Percentiles rank a stretch among this genome's conserved stretches.
Evolutionary conservation across 2,113 vertebrate genomes (phyloP).

Genomic region (Enhydra lutris): DNA sequence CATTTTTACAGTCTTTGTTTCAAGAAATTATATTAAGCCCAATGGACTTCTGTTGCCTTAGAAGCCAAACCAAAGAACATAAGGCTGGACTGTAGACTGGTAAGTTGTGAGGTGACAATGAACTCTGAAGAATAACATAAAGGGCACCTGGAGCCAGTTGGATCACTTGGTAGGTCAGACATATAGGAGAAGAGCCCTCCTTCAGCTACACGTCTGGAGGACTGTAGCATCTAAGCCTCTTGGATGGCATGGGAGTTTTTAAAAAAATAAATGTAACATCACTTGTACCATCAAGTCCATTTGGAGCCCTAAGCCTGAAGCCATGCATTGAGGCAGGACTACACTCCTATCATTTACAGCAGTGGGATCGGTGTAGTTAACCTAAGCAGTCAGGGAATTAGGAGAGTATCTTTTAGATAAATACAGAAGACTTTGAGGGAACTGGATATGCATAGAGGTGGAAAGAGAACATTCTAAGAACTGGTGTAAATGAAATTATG

Average conservation of each 20-base stretch:
- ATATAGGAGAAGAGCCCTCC: neutral
- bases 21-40: neutral
- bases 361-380: neutral
- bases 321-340: neutral
- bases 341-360: neutral
- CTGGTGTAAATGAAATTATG: neutral
- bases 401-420: neutral
- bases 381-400: neutral
- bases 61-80: neutral
- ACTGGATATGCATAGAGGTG: neutral
- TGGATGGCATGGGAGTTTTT: neutral
- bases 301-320: neutral
- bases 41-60: neutral
- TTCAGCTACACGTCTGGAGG: fast-evolving
- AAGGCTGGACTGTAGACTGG: neutral
- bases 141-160: neutral
- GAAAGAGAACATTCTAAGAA: neutral
- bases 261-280: neutral
- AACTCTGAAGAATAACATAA: neutral
- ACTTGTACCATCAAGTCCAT: neutral
- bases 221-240: neutral
- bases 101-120: neutral
- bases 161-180: neutral
- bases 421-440: neutral
- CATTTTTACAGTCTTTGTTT: neutral